Evolutionary conservation across 2,113 vertebrate genomes (phyloP), one percentile per base, ranked within the genome.

Genomic region (Gadus macrocephalus): DNA sequence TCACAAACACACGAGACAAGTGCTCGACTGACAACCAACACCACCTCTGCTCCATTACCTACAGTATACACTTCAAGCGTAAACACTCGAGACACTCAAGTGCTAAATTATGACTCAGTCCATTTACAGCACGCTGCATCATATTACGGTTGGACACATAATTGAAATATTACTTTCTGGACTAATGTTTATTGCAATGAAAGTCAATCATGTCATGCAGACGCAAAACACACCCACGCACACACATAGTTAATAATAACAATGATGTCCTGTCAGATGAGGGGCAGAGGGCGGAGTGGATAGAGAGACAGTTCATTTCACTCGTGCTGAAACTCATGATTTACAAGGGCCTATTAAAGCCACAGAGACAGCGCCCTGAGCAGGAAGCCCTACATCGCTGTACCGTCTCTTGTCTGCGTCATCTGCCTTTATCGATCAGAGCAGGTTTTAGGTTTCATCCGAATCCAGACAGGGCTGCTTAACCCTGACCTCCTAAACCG

Each of bases 181-280:
- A n/a, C 15, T 58, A 58, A 16, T 58, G 55, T 58, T 58, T 58
- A 58, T 49, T 49, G 11, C 42, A 49, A 49, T 49, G 42, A 49
- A 49, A 49, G 2, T 49, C 42, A 49, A 58, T 58, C 15, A 17
- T 58, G 1, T 14, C 55, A n/a, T 7, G 4, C n/a, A n/a, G 5
- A n/a, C 15, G n/a, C n/a, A 58, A 12, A 58, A 58, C n/a, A 16
- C 15, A 58, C 15, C 15, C 55, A 58, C 55, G 14, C 15, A 58
- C 55, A 58, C 55, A n/a, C 55, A 58, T 14, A 58, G 53, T 55
- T 55, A 16, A 17, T 58, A 58, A 58, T 16, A 58, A 58, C 55
- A 58, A 58, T 58, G n/a, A 58, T 6, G n/a, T 58, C 55, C 55
- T 58, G 55, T 58, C 55, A 58, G 55, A 58, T 58, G 55, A n/a